These are phyloP conservation scores for Eilema caniola DNA, from an alignment of 2,888 invertebrate genomes.

Conservation along the genomic window DNA sequence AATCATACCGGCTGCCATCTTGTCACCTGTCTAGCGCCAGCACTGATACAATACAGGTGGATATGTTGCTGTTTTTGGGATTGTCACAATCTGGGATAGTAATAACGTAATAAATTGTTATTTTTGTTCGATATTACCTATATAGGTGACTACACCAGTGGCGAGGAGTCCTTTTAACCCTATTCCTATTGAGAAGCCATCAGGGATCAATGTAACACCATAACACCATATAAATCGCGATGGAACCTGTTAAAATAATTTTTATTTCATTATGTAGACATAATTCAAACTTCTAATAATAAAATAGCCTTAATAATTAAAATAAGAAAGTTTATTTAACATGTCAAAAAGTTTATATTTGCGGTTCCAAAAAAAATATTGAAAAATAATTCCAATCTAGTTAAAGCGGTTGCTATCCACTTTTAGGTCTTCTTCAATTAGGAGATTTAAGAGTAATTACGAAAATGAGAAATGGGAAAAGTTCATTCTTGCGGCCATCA, in stretches of 20 bases:
- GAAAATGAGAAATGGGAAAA: constrained; percentile 82
- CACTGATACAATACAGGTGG: constrained; percentile 3
- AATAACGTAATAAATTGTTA: background rate
- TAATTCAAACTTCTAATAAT: too few relatives aligned
- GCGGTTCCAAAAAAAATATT: constrained; percentile 35
- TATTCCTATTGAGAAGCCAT: too few relatives aligned
- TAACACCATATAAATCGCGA: too few relatives aligned
- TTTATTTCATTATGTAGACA: too few relatives aligned
- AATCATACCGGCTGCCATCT: constrained; percentile 1
- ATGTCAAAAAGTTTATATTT: constrained; percentile 38
- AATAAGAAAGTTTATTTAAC: constrained; percentile 25
- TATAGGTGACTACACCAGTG: too few relatives aligned
- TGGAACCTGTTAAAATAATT: too few relatives aligned
- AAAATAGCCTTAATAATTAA: background rate
- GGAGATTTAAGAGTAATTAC: constrained; percentile 76
- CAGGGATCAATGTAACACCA: too few relatives aligned
- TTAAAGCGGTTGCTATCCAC: constrained; percentile 45
- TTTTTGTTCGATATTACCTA: background rate
- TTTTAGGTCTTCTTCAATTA: constrained; percentile 70
- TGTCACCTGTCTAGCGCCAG: constrained; percentile 19
- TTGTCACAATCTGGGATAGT: background rate
- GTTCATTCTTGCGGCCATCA: constrained; percentile 72
- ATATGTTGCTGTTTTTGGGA: background rate
- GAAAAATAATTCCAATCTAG: constrained; percentile 38
- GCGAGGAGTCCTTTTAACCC: too few relatives aligned